A percentile compares a stretch with the other conserved stretches of the same genome.
phyloP scores from a whole-genome alignment of 2,888 invertebrate genomes.

The Alloscopus bannaensis region DNA sequence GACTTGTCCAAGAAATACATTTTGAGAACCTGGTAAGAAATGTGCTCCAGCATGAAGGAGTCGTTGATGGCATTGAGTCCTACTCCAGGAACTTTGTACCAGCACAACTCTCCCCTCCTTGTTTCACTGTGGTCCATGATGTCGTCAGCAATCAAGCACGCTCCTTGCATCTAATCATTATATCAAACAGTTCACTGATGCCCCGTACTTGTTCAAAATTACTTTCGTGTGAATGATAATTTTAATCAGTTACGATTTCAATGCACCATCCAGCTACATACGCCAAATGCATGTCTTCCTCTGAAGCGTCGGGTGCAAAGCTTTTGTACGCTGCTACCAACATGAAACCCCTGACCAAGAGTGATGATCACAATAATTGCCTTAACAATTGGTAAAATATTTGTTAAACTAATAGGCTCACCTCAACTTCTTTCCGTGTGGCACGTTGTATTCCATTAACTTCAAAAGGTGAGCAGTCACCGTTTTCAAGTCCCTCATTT shows the following conservation, averaged over 20 bases:
- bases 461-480: slow-evolving; percentile 17
- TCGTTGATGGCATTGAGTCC: slow-evolving; percentile 77
- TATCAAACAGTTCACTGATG: not conserved
- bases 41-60: slow-evolving; percentile 77
- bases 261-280: slow-evolving; percentile 76
- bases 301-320: slow-evolving; percentile 72
- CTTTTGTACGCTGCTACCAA: slow-evolving; percentile 69
- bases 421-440: slow-evolving; percentile 53
- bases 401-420: slow-evolving; percentile 18
- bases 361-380: not conserved
- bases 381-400: not conserved
- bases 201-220: slow-evolving; percentile 7
- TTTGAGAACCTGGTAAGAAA: slow-evolving; percentile 76
- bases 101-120: slow-evolving; percentile 78
- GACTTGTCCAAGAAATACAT: slow-evolving; percentile 75
- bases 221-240: not conserved
- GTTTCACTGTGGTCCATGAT: slow-evolving; percentile 79
- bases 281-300: slow-evolving; percentile 75
- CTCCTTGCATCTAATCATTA: slow-evolving; percentile 77
- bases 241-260: slow-evolving; percentile 52
- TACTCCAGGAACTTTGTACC: slow-evolving; percentile 75
- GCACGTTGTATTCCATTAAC: slow-evolving; percentile 55
- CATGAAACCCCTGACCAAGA: slow-evolving; percentile 70
- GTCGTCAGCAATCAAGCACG: slow-evolving; percentile 79
- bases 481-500: not conserved